A percentile compares a stretch with the other conserved stretches of the same genome.
These are phyloP conservation scores for Nesogale talazaci DNA, from an alignment of 2,113 vertebrate species.

Conservation along the genomic window DNA sequence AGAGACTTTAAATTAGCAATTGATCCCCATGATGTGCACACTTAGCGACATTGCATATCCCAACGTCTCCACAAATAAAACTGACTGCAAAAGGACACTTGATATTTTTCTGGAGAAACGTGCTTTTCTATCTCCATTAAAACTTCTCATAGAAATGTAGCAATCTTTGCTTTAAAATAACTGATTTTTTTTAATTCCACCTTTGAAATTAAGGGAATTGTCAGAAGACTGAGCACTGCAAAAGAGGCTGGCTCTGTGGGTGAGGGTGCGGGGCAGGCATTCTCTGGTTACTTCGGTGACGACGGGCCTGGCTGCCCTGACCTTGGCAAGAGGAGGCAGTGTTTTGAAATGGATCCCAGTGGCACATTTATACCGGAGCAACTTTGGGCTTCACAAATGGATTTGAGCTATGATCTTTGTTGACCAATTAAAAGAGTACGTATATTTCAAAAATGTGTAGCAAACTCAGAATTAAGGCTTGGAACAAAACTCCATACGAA, in stretches of 20 bases:
- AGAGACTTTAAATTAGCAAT: not conserved
- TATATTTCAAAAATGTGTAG: not conserved
- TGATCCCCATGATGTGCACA: not conserved
- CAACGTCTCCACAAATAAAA: constrained; percentile 35
- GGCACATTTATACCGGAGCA: constrained; percentile 56
- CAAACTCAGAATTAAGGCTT: not conserved
- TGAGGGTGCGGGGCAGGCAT: not conserved
- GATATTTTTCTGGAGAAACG: not conserved
- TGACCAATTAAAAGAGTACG: not conserved
- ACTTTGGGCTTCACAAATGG: constrained; percentile 47
- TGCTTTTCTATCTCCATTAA: not conserved
- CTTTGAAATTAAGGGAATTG: not conserved
- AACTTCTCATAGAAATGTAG: not conserved
- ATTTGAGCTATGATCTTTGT: constrained; percentile 1
- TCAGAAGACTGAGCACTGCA: not conserved
- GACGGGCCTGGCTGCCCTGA: constrained; percentile 31
- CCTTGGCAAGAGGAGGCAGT: constrained; percentile 68
- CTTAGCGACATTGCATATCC: not conserved
- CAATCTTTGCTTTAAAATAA: constrained; percentile 23
- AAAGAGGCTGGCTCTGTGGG: constrained; percentile 2
- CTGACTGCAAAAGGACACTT: not conserved
- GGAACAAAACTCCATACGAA: not conserved
- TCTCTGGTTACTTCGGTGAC: constrained; percentile 76
- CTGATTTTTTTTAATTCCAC: not conserved
- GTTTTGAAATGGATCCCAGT: constrained; percentile 76